Conservation (phyloP, 37 sponge, comb jelly and placozoan species). For the Geodia barretti region DNA sequence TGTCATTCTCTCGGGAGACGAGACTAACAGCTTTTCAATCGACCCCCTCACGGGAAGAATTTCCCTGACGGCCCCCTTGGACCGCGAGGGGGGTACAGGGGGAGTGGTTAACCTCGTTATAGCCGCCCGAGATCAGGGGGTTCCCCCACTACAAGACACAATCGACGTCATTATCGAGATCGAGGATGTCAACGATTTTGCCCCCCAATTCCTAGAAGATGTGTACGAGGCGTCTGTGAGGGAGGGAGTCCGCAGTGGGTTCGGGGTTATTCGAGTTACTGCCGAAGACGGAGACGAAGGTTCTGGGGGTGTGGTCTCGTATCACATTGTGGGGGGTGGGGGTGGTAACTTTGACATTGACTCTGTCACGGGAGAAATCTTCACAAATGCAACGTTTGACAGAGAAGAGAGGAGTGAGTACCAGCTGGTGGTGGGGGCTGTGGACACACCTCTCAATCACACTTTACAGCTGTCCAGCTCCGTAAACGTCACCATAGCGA, state of each 20-base stretch:
- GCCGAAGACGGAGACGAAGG: slow-evolving; percentile 68
- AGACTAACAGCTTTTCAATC: slow-evolving; percentile 43
- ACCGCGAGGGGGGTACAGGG: slow-evolving; percentile 42
- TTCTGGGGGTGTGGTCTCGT: slow-evolving; percentile 40
- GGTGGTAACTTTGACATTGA: slow-evolving; percentile 42
- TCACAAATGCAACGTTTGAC: slow-evolving; percentile 28
- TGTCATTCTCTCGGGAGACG: slow-evolving; percentile 53
- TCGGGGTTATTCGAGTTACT: slow-evolving; percentile 17
- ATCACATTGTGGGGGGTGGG: slow-evolving; percentile 22
- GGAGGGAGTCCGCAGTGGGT: slow-evolving; percentile 19
- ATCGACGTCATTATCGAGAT: slow-evolving; percentile 36
- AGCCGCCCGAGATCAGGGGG: slow-evolving; percentile 59
- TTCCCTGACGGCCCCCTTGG: slow-evolving; percentile 22
- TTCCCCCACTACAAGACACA: slow-evolving; percentile 59
- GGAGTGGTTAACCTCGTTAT: slow-evolving; percentile 20
- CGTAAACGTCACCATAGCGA: slow-evolving; percentile 32
- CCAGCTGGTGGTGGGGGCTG: slow-evolving; percentile 40
- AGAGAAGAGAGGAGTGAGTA: slow-evolving; percentile 30
- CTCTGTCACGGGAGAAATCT: slow-evolving; percentile 20
- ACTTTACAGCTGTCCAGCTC: slow-evolving; percentile 18
- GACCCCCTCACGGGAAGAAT: slow-evolving; percentile 50
- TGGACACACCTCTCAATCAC: slow-evolving; percentile 38
- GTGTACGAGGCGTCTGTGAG: slow-evolving; percentile 20
- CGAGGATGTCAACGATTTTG: slow-evolving; percentile 65
- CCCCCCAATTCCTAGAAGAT: slow-evolving; percentile 49